A percentile compares a stretch with the other conserved stretches of the same genome.
These are phyloP conservation scores for Tauraco erythrolophus DNA, from an alignment of 2,113 vertebrate species.

Conservation along the genomic window DNA sequence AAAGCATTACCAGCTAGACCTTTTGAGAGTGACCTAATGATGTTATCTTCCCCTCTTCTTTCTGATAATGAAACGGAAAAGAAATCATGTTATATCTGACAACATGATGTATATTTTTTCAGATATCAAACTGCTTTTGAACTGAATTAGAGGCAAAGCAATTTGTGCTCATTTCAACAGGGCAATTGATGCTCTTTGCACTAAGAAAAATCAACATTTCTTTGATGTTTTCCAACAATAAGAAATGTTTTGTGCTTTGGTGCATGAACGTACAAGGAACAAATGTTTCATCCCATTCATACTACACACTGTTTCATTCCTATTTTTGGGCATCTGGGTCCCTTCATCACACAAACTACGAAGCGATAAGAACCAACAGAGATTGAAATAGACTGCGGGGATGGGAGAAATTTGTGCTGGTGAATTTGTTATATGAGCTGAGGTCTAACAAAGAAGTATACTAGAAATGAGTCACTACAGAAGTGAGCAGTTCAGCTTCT, in stretches of 20 bases:
- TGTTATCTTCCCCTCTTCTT: background rate
- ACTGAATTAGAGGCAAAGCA: background rate
- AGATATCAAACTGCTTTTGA: background rate
- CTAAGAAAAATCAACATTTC: background rate
- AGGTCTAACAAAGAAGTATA: background rate
- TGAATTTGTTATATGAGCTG: background rate
- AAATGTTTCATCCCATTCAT: background rate
- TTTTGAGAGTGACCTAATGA: background rate
- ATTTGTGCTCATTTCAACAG: background rate
- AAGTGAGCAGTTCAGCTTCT: slow-evolving; percentile 21
- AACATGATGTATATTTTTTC: background rate
- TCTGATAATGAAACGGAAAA: background rate
- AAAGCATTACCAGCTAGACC: background rate
- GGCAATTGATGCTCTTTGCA: background rate
- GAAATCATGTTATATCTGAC: background rate
- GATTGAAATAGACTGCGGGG: background rate
- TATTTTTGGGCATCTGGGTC: background rate
- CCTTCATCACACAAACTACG: background rate
- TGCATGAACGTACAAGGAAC: background rate
- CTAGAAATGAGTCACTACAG: slow-evolving; percentile 27
- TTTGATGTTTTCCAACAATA: background rate
- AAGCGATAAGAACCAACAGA: background rate
- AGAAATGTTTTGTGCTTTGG: background rate
- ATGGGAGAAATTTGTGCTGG: background rate
- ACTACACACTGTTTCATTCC: background rate